Percentiles rank a stretch among this genome's conserved stretches.
Conservation (phyloP, 1,140 invertebrate genomes). For the Drosophila asahinai region DNA sequence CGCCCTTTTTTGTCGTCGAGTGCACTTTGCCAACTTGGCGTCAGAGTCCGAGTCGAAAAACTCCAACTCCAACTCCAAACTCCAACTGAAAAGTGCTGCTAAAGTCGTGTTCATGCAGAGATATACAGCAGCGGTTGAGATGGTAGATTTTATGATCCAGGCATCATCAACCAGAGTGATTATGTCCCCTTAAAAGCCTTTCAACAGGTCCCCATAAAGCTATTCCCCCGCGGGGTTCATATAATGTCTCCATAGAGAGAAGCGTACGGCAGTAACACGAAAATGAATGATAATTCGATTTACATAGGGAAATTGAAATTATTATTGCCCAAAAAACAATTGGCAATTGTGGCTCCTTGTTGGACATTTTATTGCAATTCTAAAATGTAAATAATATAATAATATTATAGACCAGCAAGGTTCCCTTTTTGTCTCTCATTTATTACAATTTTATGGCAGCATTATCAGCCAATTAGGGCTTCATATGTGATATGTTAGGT, state of each 20-base stretch:
- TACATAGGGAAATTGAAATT: neutral
- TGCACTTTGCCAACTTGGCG: constrained; percentile 40
- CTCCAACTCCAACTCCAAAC: constrained; percentile 2
- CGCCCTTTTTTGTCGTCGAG: constrained; percentile 44
- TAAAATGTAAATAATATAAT: neutral
- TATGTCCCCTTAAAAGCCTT: neutral
- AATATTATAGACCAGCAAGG: constrained; percentile 1
- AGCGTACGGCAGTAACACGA: neutral
- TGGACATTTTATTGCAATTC: neutral
- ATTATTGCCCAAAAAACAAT: neutral
- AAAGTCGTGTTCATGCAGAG: constrained; percentile 32
- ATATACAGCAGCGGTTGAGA: constrained; percentile 18
- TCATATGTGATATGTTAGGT: too few relatives aligned
- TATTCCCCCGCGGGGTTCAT: neutral
- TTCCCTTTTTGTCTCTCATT: neutral
- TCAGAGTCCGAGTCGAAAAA: constrained; percentile 27
- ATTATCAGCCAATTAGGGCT: neutral
- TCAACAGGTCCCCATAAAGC: neutral
- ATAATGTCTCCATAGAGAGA: neutral
- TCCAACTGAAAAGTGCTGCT: constrained; percentile 11
- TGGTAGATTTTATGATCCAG: constrained; percentile 6
- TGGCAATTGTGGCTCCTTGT: neutral
- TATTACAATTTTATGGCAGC: neutral
- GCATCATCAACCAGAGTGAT: neutral
- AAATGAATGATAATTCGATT: neutral